Evolutionary conservation across 2,888 invertebrate species (phyloP).

Genomic region (Agonopterix heracliana): DNA sequence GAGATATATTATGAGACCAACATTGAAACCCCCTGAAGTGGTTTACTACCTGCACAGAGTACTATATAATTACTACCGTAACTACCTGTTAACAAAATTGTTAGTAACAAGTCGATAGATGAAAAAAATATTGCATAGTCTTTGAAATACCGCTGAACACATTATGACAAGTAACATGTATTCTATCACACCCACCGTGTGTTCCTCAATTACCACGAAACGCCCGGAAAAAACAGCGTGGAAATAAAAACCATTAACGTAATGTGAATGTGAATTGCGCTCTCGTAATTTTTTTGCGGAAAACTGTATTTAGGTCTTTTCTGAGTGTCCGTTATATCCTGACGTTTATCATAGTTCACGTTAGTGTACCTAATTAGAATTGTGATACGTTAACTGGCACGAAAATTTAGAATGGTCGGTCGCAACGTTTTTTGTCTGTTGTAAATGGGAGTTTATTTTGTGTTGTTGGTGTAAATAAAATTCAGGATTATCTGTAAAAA

Average conservation of each 20-base stretch:
- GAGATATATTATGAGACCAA: too few relatives aligned
- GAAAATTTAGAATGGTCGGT: too few relatives aligned
- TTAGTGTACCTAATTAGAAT: neutral
- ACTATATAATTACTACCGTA: too few relatives aligned
- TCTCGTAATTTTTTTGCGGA: conserved; percentile 3
- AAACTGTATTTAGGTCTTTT: conserved; percentile 7
- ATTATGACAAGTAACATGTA: conserved; percentile 55
- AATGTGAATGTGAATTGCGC: conserved; percentile 29
- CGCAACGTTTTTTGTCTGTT: too few relatives aligned
- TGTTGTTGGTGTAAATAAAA: too few relatives aligned
- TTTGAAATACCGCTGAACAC: conserved; percentile 41
- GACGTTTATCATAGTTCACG: neutral
- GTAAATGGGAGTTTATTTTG: too few relatives aligned
- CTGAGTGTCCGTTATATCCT: neutral
- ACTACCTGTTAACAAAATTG: too few relatives aligned
- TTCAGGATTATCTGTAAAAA: too few relatives aligned
- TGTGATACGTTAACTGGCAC: neutral
- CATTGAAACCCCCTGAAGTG: too few relatives aligned
- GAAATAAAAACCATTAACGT: conserved; percentile 36
- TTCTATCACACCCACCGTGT: conserved; percentile 38
- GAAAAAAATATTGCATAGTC: too few relatives aligned
- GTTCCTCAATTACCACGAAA: conserved; percentile 10
- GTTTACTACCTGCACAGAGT: too few relatives aligned
- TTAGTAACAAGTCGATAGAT: too few relatives aligned
- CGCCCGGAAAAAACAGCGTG: conserved; percentile 36